Percentiles rank a stretch among this genome's conserved stretches.
phyloP scores from a whole-genome alignment of 2,797 vertebrate species.

The Chromis chromis region DNA sequence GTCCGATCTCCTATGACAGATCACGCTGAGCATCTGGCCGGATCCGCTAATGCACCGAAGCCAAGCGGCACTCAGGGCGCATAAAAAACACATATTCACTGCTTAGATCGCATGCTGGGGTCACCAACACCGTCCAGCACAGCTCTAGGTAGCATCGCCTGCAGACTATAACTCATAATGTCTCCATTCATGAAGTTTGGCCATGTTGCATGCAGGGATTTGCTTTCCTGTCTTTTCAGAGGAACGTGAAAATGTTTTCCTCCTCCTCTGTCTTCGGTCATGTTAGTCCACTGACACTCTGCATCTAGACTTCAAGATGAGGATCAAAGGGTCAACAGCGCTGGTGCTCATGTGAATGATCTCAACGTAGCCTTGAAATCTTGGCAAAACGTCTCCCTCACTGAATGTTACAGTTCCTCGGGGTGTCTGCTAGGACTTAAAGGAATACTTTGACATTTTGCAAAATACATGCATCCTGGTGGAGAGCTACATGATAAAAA shows the following conservation, averaged over 20 bases:
- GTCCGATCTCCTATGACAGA: slow-evolving; percentile 47
- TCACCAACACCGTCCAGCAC: slow-evolving; percentile 18
- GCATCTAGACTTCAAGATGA: slow-evolving; percentile 10
- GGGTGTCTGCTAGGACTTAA: not conserved
- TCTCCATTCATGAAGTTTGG: slow-evolving; percentile 47
- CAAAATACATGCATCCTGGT: not conserved
- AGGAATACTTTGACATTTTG: not conserved
- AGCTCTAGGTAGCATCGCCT: slow-evolving; percentile 19
- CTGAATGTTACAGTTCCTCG: slow-evolving; percentile 14
- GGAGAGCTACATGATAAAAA: not conserved
- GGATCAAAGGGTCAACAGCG: slow-evolving; percentile 27
- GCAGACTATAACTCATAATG: slow-evolving; percentile 36
- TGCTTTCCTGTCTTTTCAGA: slow-evolving; percentile 5
- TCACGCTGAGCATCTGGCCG: slow-evolving; percentile 53
- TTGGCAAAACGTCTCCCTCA: slow-evolving; percentile 20
- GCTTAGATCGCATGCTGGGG: slow-evolving; percentile 47
- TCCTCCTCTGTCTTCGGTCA: slow-evolving; percentile 1
- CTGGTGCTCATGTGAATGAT: slow-evolving; percentile 19
- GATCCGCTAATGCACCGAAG: slow-evolving; percentile 48
- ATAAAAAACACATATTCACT: slow-evolving; percentile 51
- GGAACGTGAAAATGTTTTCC: slow-evolving; percentile 19
- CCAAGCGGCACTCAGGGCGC: slow-evolving; percentile 45
- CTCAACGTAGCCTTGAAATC: slow-evolving; percentile 29
- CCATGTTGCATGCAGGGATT: not conserved
- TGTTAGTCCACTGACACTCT: slow-evolving; percentile 22